Conservation (phyloP, 2,113 vertebrate genomes). For the Brachionichthys hirsutus region DNA sequence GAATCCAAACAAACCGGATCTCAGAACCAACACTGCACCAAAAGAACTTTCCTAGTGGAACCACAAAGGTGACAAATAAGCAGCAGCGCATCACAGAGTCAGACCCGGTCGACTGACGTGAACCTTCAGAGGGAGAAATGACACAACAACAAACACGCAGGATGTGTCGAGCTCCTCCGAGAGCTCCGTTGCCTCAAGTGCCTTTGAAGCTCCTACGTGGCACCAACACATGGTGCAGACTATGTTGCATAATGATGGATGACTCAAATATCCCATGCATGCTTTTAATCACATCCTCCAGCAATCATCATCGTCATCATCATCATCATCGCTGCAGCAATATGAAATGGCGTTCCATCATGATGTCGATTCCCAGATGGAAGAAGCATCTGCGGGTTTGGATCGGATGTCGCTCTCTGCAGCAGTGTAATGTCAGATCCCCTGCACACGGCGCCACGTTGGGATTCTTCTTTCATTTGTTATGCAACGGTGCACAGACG, state of each 20-base stretch:
- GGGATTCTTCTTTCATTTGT: constrained; percentile 33
- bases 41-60: not conserved
- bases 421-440: constrained; percentile 8
- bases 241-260: constrained; percentile 27
- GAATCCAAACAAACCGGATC: constrained; percentile 17
- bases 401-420: constrained; percentile 1
- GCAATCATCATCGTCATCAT: not conserved
- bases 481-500: constrained; percentile 42
- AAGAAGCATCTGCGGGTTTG: constrained; percentile 40
- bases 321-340: constrained; percentile 23
- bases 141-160: too few relatives aligned
- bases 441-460: constrained; percentile 7
- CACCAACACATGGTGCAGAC: not conserved
- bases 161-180: too few relatives aligned
- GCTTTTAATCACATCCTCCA: constrained; percentile 45
- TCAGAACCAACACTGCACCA: constrained; percentile 7
- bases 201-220: too few relatives aligned
- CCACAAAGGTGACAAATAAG: not conserved
- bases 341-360: constrained; percentile 20
- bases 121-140: constrained; percentile 3
- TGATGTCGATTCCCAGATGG: constrained; percentile 18
- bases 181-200: too few relatives aligned
- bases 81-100: constrained; percentile 20
- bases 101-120: constrained; percentile 11
- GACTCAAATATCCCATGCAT: constrained; percentile 24